phyloP scores from a whole-genome alignment of 2,113 vertebrate genomes.

The Amphilophus citrinellus region DNA sequence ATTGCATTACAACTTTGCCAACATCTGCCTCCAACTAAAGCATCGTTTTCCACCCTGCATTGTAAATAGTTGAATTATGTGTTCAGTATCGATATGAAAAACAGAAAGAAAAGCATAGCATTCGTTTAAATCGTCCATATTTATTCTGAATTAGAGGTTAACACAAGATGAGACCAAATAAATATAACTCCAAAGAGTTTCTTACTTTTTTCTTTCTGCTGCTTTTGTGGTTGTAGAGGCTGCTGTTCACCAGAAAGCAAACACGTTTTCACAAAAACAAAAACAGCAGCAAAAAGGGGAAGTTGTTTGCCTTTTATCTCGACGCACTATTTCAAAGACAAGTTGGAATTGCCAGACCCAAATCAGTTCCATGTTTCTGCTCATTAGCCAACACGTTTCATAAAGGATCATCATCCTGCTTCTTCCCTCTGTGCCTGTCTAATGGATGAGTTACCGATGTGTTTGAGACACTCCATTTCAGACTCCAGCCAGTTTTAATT shows the following conservation, averaged over 20 bases:
- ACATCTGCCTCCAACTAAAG: too few species aligned
- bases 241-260: background rate
- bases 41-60: background rate
- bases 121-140: background rate
- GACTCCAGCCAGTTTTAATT: background rate
- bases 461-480: background rate
- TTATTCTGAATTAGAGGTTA: background rate
- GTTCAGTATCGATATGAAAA: background rate
- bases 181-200: background rate
- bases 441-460: background rate
- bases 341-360: conserved; percentile 9
- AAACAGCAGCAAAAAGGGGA: background rate
- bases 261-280: background rate
- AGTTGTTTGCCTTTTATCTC: background rate
- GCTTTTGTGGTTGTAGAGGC: background rate
- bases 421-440: background rate
- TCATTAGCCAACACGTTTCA: conserved; percentile 12
- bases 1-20: too few species aligned
- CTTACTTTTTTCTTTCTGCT: background rate
- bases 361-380: background rate
- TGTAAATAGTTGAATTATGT: background rate
- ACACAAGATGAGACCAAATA: background rate
- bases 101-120: background rate
- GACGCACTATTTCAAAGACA: background rate
- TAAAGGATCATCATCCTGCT: conserved; percentile 6